Conservation (phyloP, 2,888 invertebrate genomes). For the Caradrina kadenii region DNA sequence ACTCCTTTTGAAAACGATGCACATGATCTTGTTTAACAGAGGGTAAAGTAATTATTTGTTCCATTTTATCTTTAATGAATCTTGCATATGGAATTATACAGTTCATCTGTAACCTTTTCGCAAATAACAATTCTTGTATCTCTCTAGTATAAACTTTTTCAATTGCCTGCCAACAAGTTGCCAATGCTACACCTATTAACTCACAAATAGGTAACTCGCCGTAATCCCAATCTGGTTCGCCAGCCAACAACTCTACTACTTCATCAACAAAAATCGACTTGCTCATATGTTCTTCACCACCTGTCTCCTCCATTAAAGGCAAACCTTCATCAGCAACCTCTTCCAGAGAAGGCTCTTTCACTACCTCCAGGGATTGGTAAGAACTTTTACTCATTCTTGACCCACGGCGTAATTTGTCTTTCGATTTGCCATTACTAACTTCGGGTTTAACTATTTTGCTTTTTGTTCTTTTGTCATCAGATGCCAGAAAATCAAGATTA, state of each 20-base stretch:
- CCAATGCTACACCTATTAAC: conserved; percentile 79
- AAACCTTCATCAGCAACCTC: conserved; percentile 64
- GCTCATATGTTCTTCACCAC: conserved; percentile 62
- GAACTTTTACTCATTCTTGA: conserved; percentile 77
- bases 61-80: conserved; percentile 89
- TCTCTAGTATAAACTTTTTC: conserved; percentile 88
- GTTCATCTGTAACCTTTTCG: conserved; percentile 89
- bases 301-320: conserved; percentile 63
- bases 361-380: conserved; percentile 70
- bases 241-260: conserved; percentile 76
- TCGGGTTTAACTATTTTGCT: conserved; percentile 83
- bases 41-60: conserved; percentile 88
- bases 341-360: conserved; percentile 72
- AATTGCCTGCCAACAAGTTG: conserved; percentile 88
- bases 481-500: conserved; percentile 76
- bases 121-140: conserved; percentile 90
- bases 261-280: conserved; percentile 67
- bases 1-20: conserved; percentile 89
- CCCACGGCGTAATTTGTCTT: conserved; percentile 72
- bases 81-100: conserved; percentile 90
- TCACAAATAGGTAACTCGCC: conserved; percentile 81
- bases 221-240: conserved; percentile 88
- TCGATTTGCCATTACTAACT: conserved; percentile 73
- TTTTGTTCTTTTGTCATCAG: conserved; percentile 81
- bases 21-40: conserved; percentile 91